A percentile compares a stretch with the other conserved stretches of the same genome.
These are phyloP conservation scores for Autographa pulchrina DNA, from an alignment of 2,888 invertebrate species.

Conservation along the genomic window DNA sequence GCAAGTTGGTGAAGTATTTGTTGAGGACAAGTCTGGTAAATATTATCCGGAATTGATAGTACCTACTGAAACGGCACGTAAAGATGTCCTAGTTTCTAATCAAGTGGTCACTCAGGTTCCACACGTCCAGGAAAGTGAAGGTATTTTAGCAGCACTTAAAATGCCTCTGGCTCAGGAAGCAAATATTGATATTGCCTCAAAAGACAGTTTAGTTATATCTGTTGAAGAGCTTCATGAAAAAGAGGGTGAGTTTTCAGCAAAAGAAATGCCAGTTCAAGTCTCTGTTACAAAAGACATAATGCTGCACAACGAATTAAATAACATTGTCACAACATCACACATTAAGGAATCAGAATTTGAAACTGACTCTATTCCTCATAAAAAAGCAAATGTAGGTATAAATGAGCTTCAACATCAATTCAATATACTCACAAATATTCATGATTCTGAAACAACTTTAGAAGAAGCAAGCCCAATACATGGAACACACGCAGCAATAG, in stretches of 20 bases:
- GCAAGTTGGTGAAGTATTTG: conserved; percentile 91
- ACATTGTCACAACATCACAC: conserved; percentile 91
- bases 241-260: conserved; percentile 88
- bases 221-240: conserved; percentile 90
- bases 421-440: conserved; percentile 88
- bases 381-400: conserved; percentile 90
- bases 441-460: conserved; percentile 90
- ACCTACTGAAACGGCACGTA: conserved; percentile 93
- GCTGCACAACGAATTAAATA: conserved; percentile 88
- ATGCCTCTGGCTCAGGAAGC: conserved; percentile 91
- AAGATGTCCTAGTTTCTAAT: conserved; percentile 91
- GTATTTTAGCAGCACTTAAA: conserved; percentile 88
- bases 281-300: conserved; percentile 78
- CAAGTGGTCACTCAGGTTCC: conserved; percentile 91
- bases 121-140: conserved; percentile 92
- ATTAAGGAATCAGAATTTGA: conserved; percentile 90
- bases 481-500: conserved; percentile 81
- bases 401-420: conserved; percentile 90
- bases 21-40: conserved; percentile 93
- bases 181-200: conserved; percentile 89
- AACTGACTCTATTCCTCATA: conserved; percentile 83
- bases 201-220: conserved; percentile 90
- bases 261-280: conserved; percentile 71
- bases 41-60: conserved; percentile 94
- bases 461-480: conserved; percentile 78